Evolutionary conservation across 2,888 invertebrate species (phyloP), one percentile per base, ranked within the genome.

Genomic region (Trichacis sp.): DNA sequence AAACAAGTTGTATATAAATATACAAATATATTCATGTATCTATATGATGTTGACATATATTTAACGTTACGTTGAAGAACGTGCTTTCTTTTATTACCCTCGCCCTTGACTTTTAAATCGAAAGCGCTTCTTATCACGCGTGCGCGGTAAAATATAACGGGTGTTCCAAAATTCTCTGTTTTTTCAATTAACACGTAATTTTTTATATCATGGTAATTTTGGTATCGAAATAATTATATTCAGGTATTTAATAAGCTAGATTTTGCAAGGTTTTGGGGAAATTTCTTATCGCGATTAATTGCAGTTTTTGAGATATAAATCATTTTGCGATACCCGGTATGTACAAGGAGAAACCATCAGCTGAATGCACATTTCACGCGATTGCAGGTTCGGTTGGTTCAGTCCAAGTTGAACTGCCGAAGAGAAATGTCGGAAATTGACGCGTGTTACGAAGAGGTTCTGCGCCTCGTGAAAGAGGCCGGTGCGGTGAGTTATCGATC

Each of bases 381-480:
- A 4, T 29, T 9, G 29, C 46, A 30, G 24, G 53, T 52, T 53
- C 43, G 45, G 43, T 9, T 29, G n/a, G 11, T 33, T 47, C 54
- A 65, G 56, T 65, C 69, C 68, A 24, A 54, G 15, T 48, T 29
- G 42, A 19, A 42, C 47, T 38, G 14, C 20, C 14, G 4, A 48
- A 30, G 18, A 33, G 59, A 56, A 14, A 69, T 69, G 65, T 65
- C 75, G 19, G 79, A 85, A 69, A 81, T 90, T 67, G 89, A 92
- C 63, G 86, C 88, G 75, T 93, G 88, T 79, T 92, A 89, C 78
- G 87, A 90, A 15, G 86, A 86, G 17, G 91, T 90, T 12, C 81
- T 91, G 65, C 83, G 87, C 38, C 85, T 93, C 49, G 91, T 92
- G 3, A 89, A 90, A 79, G 85, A 88, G 71, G 91, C 91, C 40